phyloP scores from a whole-genome alignment of 2,113 vertebrate species.

The Mola mola region DNA sequence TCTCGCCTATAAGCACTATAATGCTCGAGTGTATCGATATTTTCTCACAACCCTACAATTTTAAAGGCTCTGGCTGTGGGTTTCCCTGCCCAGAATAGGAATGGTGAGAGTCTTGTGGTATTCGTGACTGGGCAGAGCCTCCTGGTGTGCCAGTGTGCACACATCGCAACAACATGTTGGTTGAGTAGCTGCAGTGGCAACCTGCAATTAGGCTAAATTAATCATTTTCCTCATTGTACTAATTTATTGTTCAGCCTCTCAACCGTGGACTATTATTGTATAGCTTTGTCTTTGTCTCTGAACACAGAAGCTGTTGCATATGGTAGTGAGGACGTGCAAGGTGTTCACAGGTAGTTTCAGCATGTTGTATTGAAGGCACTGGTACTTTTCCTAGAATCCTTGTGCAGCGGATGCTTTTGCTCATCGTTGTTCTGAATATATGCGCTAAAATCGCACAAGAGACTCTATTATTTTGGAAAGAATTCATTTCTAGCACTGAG shows the following conservation, averaged over 20 bases:
- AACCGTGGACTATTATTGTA: constrained; percentile 54
- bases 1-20: no score
- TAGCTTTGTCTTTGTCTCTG: constrained; percentile 39
- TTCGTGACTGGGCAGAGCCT: constrained; percentile 32
- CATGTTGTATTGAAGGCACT: neutral
- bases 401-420: neutral
- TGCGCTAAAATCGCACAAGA: no score
- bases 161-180: constrained; percentile 61
- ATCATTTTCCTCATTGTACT: constrained; percentile 66
- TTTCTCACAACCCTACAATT: no score
- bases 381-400: neutral
- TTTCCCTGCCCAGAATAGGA: constrained; percentile 12
- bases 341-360: constrained; percentile 16
- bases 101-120: constrained; percentile 29
- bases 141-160: constrained; percentile 34
- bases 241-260: constrained; percentile 63
- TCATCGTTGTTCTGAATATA: neutral
- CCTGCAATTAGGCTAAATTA: constrained; percentile 71
- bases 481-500: no score
- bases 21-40: no score
- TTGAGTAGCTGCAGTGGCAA: constrained; percentile 45
- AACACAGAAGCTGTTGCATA: constrained; percentile 8
- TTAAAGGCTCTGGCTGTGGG: constrained; percentile 3
- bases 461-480: no score
- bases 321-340: neutral